Evolutionary conservation across 2,888 invertebrate genomes (phyloP).

Genomic region (Campopleginae sp.): DNA sequence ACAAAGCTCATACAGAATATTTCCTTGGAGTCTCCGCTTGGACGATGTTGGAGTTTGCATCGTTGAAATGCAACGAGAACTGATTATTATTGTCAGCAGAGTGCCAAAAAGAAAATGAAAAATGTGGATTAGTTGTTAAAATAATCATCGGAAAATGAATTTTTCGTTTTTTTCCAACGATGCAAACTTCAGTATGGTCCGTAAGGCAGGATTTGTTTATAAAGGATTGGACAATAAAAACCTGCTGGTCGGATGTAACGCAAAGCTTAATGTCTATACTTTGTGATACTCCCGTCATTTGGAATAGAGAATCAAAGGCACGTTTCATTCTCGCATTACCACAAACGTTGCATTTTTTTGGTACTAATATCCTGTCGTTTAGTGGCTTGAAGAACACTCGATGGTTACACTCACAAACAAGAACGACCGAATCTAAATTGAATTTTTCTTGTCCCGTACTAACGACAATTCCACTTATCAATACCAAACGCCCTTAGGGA

Average conservation of each 20-base stretch:
- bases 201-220: background rate
- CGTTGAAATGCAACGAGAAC: no score
- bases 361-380: conserved; percentile 85
- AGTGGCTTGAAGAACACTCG: conserved; percentile 82
- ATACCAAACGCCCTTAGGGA: conserved; percentile 88
- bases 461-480: conserved; percentile 92
- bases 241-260: conserved; percentile 37
- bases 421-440: conserved; percentile 90
- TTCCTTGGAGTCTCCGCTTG: background rate
- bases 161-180: no score
- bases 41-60: no score
- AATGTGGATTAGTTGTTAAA: no score
- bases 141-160: no score
- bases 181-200: no score
- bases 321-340: conserved; percentile 87
- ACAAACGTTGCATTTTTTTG: conserved; percentile 85
- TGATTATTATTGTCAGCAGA: no score
- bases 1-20: conserved; percentile 1
- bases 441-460: conserved; percentile 90
- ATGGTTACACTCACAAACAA: conserved; percentile 88
- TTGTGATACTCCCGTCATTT: conserved; percentile 91
- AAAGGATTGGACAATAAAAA: background rate
- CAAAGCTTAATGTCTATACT: conserved; percentile 90
- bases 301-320: conserved; percentile 87
- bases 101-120: no score